A percentile compares a stretch with the other conserved stretches of the same genome.
Conservation (phyloP, 1,140 invertebrate genomes). For the Phenacoccus solenopsis region DNA sequence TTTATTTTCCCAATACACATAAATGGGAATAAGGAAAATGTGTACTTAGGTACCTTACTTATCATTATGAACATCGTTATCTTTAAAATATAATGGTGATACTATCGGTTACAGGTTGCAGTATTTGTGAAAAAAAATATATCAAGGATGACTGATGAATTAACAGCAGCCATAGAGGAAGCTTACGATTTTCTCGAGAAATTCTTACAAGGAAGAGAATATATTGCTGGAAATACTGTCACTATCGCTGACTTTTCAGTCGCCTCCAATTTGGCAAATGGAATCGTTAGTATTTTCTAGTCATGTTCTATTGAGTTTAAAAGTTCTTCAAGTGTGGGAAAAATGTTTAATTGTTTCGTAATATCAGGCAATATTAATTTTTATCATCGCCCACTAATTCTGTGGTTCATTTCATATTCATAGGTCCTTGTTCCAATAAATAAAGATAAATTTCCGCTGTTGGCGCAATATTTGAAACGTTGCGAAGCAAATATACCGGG, state of each 20-base stretch:
- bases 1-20: too few species aligned
- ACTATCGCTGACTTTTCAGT: slow-evolving; percentile 61
- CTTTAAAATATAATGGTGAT: too few species aligned
- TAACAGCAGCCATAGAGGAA: neutral
- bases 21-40: slow-evolving; percentile 26
- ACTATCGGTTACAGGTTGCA: slow-evolving; percentile 32
- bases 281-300: slow-evolving; percentile 45
- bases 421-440: neutral
- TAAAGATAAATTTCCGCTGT: neutral
- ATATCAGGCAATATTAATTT: neutral
- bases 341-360: too few species aligned
- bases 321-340: too few species aligned
- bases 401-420: slow-evolving; percentile 39
- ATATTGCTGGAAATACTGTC: slow-evolving; percentile 32
- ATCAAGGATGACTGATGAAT: slow-evolving; percentile 20
- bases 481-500: neutral
- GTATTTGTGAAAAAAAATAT: neutral
- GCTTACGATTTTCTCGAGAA: slow-evolving; percentile 20
- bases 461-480: neutral
- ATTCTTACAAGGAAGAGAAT: slow-evolving; percentile 19
- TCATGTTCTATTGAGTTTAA: too few species aligned
- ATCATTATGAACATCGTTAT: too few species aligned
- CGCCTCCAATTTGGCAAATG: slow-evolving; percentile 45
- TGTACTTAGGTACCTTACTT: slow-evolving; percentile 44
- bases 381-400: slow-evolving; percentile 45